A percentile compares a stretch with the other conserved stretches of the same genome.
Conservation (phyloP, 2,888 invertebrate species). For the Dugesia japonica region DNA sequence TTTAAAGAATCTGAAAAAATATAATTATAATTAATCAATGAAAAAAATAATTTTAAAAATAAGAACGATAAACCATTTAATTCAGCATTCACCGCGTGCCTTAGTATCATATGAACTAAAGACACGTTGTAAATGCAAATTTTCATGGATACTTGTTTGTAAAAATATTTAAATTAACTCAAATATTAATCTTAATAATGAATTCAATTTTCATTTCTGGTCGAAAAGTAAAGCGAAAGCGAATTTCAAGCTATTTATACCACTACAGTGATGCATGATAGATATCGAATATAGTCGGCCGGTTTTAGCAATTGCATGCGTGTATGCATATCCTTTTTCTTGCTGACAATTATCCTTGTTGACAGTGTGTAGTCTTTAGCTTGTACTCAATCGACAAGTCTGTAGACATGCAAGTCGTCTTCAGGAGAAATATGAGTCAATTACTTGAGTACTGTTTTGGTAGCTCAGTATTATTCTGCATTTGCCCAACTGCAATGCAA, state of each 20-base stretch:
- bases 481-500: conserved; percentile 20
- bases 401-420: conserved; percentile 20
- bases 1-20: too few species aligned
- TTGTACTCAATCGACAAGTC: conserved; percentile 1
- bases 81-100: conserved; percentile 20
- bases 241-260: conserved; percentile 20
- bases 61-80: conserved; percentile 12
- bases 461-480: conserved; percentile 15
- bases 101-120: background rate
- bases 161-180: background rate
- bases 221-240: conserved; percentile 13
- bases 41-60: too few species aligned
- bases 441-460: conserved; percentile 16
- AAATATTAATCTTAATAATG: background rate
- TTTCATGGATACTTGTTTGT: conserved; percentile 1
- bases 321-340: conserved; percentile 14
- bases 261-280: conserved; percentile 13
- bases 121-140: conserved; percentile 20
- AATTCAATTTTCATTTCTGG: conserved; percentile 20
- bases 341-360: conserved; percentile 14
- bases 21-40: too few species aligned
- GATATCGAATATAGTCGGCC: conserved; percentile 20
- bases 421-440: conserved; percentile 20
- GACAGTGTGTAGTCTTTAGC: background rate
- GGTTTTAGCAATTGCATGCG: conserved; percentile 20